Conservation (phyloP, 2,888 invertebrate species). For the Timandra comae region DNA sequence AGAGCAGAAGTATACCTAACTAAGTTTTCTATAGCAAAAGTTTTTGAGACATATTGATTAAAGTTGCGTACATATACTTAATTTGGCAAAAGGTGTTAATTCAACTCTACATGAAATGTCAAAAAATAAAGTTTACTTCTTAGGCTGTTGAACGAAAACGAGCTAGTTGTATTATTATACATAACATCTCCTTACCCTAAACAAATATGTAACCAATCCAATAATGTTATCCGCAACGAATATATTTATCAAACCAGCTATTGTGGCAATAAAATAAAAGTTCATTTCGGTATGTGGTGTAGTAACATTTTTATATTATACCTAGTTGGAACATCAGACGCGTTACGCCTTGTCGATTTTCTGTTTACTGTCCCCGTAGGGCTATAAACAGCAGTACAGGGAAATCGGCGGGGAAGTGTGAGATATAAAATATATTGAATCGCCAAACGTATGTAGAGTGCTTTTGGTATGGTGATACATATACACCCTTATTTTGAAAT, state of each 20-base stretch:
- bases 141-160: too few species aligned
- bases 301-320: conserved; percentile 5
- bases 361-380: conserved; percentile 32
- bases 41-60: too few species aligned
- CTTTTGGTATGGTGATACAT: too few species aligned
- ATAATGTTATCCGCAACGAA: neutral
- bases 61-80: too few species aligned
- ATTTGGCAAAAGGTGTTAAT: too few species aligned
- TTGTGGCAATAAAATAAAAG: conserved; percentile 4
- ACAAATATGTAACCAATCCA: neutral
- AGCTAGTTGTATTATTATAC: too few species aligned
- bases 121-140: too few species aligned
- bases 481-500: too few species aligned
- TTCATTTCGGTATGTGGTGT: conserved; percentile 18
- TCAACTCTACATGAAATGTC: too few species aligned
- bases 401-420: conserved; percentile 32
- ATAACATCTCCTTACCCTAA: too few species aligned
- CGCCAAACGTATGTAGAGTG: conserved; percentile 15
- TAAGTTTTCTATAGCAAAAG: too few species aligned
- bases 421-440: conserved; percentile 34
- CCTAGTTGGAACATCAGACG: conserved; percentile 20
- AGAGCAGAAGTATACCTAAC: too few species aligned
- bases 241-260: neutral
- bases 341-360: conserved; percentile 25
- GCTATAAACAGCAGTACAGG: conserved; percentile 33